Evolutionary conservation across 2,888 invertebrate genomes (phyloP).

Genomic region (Drepana falcataria): DNA sequence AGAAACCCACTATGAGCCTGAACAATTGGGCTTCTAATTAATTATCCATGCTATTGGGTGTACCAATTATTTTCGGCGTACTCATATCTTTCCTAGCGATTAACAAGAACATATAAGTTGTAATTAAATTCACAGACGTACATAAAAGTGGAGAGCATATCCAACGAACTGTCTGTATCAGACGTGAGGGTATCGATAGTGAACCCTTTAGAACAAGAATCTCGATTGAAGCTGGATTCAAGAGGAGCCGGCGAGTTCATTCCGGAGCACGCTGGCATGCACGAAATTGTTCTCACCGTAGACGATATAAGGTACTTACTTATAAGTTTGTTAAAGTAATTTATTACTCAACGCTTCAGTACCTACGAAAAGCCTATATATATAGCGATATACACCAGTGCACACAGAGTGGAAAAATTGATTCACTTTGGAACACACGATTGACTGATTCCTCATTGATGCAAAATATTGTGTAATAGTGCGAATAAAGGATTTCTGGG

Average conservation of each 20-base stretch:
- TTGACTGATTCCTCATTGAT: not conserved
- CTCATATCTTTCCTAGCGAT: not conserved
- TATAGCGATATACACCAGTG: not conserved
- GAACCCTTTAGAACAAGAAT: conserved; percentile 86
- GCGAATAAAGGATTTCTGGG: conserved; percentile 1
- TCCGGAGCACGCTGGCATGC: conserved; percentile 95
- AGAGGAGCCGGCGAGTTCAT: conserved; percentile 90
- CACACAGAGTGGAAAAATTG: not conserved
- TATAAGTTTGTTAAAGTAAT: conserved; percentile 5
- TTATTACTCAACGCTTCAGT: not conserved
- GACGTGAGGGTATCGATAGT: conserved; percentile 87
- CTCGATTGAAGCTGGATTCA: conserved; percentile 80
- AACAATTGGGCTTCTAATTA: no score
- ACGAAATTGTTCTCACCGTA: conserved; percentile 85
- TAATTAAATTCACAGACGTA: conserved; percentile 79
- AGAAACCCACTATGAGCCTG: no score
- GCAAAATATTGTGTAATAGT: conserved; percentile 2
- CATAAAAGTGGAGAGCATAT: conserved; percentile 86
- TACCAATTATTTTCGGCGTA: no score
- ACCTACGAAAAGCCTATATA: not conserved
- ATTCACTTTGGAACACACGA: not conserved
- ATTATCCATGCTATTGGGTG: no score
- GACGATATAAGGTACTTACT: conserved; percentile 76
- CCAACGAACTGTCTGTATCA: conserved; percentile 83
- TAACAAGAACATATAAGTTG: not conserved